Conservation (phyloP, 1,140 invertebrate species). For the Drosophila bocqueti region DNA sequence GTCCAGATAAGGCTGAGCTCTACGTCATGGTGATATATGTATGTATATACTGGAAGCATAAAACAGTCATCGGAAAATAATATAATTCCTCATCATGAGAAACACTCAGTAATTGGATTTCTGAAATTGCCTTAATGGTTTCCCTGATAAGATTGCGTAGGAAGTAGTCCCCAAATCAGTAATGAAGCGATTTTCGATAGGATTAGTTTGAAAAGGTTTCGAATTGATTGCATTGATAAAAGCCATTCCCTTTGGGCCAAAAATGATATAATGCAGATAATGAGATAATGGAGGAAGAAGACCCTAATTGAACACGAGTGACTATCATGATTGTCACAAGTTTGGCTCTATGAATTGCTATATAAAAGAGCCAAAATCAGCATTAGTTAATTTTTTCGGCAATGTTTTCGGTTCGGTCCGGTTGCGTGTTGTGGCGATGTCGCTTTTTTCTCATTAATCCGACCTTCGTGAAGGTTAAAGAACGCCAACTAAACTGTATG, state of each 20-base stretch:
- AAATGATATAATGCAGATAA: neutral
- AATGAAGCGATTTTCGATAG: constrained; percentile 25
- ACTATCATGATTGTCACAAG: constrained; percentile 29
- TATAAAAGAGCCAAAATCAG: constrained; percentile 30
- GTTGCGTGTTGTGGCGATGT: constrained; percentile 66
- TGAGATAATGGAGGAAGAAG: constrained; percentile 9
- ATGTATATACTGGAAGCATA: neutral
- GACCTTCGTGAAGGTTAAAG: constrained; percentile 81
- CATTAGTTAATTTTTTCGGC: constrained; percentile 46
- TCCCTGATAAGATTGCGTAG: constrained; percentile 26
- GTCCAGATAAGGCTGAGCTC: constrained; percentile 11
- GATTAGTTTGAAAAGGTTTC: constrained; percentile 15
- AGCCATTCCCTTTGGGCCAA: constrained; percentile 6
- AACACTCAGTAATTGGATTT: constrained; percentile 28
- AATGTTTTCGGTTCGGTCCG: constrained; percentile 54
- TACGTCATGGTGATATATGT: constrained; percentile 39
- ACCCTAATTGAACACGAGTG: constrained; percentile 34
- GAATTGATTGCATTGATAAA: constrained; percentile 28
- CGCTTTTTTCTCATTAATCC: constrained; percentile 67
- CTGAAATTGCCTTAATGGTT: constrained; percentile 13
- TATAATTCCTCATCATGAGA: constrained; percentile 5
- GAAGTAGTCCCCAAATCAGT: constrained; percentile 9
- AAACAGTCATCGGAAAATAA: constrained; percentile 8
- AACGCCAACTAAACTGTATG: constrained; percentile 49
- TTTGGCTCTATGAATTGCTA: constrained; percentile 39